Conservation (phyloP, 2,888 invertebrate species). For the Philhelius pedissequus region DNA sequence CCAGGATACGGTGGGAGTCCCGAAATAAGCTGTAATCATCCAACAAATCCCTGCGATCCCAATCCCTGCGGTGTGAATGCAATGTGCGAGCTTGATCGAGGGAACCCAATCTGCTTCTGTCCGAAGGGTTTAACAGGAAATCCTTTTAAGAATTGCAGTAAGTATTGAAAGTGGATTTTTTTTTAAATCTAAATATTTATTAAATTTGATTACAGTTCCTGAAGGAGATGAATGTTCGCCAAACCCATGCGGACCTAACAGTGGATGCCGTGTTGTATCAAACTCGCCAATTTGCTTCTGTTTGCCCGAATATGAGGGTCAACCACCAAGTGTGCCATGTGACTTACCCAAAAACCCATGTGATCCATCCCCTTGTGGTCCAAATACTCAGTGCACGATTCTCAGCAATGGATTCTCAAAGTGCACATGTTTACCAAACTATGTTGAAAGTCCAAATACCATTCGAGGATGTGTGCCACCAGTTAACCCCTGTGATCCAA, state of each 20-base stretch:
- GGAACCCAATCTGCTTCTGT: conserved; percentile 92
- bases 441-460: conserved; percentile 92
- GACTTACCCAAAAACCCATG: conserved; percentile 88
- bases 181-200: not conserved
- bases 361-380: conserved; percentile 91
- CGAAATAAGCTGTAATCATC: conserved; percentile 84
- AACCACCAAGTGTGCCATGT: conserved; percentile 87
- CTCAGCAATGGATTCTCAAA: conserved; percentile 90
- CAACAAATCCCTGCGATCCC: conserved; percentile 88
- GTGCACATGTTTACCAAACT: conserved; percentile 91
- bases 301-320: conserved; percentile 91
- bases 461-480: conserved; percentile 90
- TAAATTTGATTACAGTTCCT: conserved; percentile 83
- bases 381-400: conserved; percentile 90
- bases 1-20: conserved; percentile 91
- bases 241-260: conserved; percentile 90
- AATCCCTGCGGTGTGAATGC: conserved; percentile 94
- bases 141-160: conserved; percentile 94
- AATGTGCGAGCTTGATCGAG: conserved; percentile 90
- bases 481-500: conserved; percentile 89
- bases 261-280: conserved; percentile 88
- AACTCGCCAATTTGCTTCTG: conserved; percentile 92
- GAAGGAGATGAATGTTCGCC: conserved; percentile 91
- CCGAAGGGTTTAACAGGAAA: conserved; percentile 94
- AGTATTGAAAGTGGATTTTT: conserved; percentile 79